Percentiles rank a stretch among this genome's conserved stretches.
Conservation (phyloP, 2,113 vertebrate genomes). For the Baryphthengus martii region DNA sequence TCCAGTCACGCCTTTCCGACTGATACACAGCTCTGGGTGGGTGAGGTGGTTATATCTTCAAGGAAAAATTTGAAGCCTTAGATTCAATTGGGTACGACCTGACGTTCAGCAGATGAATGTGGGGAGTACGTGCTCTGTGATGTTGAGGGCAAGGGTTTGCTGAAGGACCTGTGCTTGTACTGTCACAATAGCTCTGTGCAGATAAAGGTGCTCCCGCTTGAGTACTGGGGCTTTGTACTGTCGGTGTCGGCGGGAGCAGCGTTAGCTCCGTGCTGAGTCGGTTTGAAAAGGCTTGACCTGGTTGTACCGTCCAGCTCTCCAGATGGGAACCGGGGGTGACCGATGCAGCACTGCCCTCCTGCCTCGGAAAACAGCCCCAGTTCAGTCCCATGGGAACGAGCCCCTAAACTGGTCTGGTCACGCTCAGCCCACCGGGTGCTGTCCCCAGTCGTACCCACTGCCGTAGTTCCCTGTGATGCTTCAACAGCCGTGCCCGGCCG, state of each 20-base stretch:
- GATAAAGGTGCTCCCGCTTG: not conserved
- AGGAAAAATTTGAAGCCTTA: not conserved
- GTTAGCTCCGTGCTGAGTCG: not conserved
- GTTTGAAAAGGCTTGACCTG: not conserved
- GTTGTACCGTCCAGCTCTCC: not conserved
- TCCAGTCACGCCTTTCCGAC: slow-evolving; percentile 48
- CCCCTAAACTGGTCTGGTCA: rapidly evolving
- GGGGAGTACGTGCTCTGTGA: not conserved
- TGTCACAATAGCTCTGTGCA: not conserved
- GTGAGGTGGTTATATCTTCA: not conserved
- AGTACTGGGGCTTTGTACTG: rapidly evolving
- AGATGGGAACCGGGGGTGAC: rapidly evolving
- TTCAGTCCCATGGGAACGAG: rapidly evolving
- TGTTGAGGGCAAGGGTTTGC: not conserved
- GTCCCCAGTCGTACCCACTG: not conserved
- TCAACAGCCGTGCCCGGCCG: rapidly evolving
- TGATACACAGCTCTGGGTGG: not conserved
- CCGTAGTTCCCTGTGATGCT: not conserved
- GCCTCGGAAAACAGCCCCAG: not conserved
- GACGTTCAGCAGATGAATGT: not conserved
- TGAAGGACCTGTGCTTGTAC: rapidly evolving
- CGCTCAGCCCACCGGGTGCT: rapidly evolving
- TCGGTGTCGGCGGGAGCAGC: not conserved
- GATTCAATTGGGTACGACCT: not conserved
- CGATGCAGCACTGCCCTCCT: not conserved